Percentiles rank a stretch among this genome's conserved stretches.
phyloP scores from a whole-genome alignment of 2,888 invertebrate species.

The Philereme vetulata region DNA sequence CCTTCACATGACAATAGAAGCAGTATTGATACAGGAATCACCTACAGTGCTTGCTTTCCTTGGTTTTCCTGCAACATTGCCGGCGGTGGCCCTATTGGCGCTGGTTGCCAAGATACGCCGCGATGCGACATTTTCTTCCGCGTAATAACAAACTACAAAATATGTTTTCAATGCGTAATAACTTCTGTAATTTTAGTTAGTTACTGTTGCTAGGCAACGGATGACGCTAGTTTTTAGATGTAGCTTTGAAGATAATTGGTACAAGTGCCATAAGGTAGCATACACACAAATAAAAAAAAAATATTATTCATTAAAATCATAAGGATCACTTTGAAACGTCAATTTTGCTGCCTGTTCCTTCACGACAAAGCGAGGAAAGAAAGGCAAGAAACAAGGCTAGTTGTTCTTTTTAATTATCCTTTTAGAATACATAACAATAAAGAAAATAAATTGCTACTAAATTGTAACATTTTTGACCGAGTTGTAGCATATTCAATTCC shows the following conservation, averaged over 20 bases:
- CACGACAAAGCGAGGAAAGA: no score
- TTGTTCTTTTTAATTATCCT: no score
- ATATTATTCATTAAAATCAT: no score
- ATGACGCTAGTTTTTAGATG: neutral
- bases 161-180: constrained; percentile 50
- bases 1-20: constrained; percentile 6
- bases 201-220: constrained; percentile 61
- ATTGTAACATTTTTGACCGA: no score
- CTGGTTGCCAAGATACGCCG: constrained; percentile 71
- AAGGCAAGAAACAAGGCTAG: no score
- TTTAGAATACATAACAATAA: no score
- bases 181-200: constrained; percentile 39
- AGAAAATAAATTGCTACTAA: no score
- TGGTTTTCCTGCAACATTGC: constrained; percentile 43
- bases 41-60: constrained; percentile 41
- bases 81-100: constrained; percentile 14
- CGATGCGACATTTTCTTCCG: constrained; percentile 67
- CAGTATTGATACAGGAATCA: constrained; percentile 19
- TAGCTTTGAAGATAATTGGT: neutral
- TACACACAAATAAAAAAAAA: no score
- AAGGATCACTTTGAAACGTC: no score
- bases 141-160: constrained; percentile 61
- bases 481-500: no score
- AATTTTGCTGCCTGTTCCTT: no score
- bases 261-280: no score